phyloP scores from a whole-genome alignment of 2,797 vertebrate species.

The Fringilla coelebs region DNA sequence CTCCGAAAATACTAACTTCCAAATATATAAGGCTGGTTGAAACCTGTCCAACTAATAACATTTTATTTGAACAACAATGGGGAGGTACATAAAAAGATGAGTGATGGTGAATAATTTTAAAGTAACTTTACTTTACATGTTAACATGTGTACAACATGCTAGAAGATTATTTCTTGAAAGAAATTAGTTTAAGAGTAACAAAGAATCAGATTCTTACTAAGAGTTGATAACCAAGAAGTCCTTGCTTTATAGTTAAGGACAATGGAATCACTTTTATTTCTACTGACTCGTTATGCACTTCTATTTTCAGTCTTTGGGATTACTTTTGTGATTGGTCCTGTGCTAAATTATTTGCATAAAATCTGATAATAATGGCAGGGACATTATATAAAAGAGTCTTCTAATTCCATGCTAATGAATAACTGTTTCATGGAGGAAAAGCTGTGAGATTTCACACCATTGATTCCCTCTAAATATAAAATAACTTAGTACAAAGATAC shows the following conservation, averaged over 20 bases:
- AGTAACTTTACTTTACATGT: background rate
- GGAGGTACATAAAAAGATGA: background rate
- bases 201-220: background rate
- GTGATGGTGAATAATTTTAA: background rate
- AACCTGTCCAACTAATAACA: background rate
- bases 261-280: background rate
- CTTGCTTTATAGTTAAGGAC: background rate
- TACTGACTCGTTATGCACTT: background rate
- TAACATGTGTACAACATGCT: background rate
- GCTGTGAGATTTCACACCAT: constrained; percentile 23
- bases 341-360: constrained; percentile 45
- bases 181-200: background rate
- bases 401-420: constrained; percentile 30
- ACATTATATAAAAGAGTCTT: constrained; percentile 23
- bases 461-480: constrained; percentile 1
- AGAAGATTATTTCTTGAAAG: background rate
- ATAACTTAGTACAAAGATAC: background rate
- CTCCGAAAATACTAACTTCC: background rate
- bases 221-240: background rate
- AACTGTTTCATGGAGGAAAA: constrained; percentile 31
- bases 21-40: background rate
- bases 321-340: constrained; percentile 13
- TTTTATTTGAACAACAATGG: background rate
- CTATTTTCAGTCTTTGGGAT: background rate
- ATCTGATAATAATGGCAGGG: background rate